Base-by-base conservation (phyloP, 2,888 invertebrate genomes). In the Lucinisca nassula region DNA sequence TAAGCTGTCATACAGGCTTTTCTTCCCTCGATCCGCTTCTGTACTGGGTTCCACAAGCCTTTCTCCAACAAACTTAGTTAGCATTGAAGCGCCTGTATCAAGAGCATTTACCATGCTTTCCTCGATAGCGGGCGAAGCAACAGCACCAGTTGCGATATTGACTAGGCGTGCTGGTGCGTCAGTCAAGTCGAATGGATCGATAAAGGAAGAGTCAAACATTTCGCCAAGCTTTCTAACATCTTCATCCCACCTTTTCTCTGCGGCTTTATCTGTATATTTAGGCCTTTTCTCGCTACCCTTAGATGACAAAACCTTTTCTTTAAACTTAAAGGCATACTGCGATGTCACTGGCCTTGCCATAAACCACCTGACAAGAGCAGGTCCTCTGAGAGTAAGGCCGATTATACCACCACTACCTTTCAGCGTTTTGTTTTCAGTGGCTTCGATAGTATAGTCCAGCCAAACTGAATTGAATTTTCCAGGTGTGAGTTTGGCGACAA, bases 361-460 rank as follows among this genome's bases (percentile, higher is more conserved):
- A 58, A 85, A 81, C 85, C 81, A 81, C 32, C 85, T 27, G 3
- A 61, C 73, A n/a, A 85, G 55, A 3, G 85, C 77, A 77, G 58
- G 32, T 27, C 78, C 76, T 37, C 35, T 77, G 1, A 61, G 32
- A 2, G 74, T 85, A 0, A 85, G 49, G 4, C 81, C 81, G n/a
- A 77, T 81, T 6, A 81, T 81, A 12, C 73, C 77, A 35, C 72
- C 81, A 35, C 55, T 24, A 4, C 49, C 40, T 58, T 81, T 81
- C 17, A 85, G 45, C 3, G 38, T 35, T 55, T 85, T 85, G 30
- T 81, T 85, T 40, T 81, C 40, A 17, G 81, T 77, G 8, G 55
- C 73, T 51, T 85, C 81, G 17, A 84, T 12, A 0, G 38, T 51
- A 40, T 81, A 85, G 35, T 85, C n/a, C n/a, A n/a, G n/a, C n/a